Conservation (phyloP, 2,888 invertebrate genomes). For the Tinea semifulvella region DNA sequence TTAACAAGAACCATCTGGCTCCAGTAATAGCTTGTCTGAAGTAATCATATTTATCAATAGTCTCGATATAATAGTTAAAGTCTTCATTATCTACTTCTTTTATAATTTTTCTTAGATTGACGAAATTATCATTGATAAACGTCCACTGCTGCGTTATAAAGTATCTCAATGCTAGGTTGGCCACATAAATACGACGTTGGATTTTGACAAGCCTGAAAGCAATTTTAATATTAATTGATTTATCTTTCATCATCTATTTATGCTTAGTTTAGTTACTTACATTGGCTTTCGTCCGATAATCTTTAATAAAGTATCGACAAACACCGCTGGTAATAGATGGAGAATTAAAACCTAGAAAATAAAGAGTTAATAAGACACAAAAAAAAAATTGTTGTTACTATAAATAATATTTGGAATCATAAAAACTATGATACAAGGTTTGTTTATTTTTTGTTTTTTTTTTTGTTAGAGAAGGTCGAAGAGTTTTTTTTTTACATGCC, state of each 20-base stretch:
- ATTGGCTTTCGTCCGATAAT: conserved; percentile 74
- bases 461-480: too few species aligned
- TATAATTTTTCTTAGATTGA: conserved; percentile 43
- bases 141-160: conserved; percentile 77
- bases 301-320: conserved; percentile 74
- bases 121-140: conserved; percentile 66
- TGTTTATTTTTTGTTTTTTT: too few species aligned
- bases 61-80: conserved; percentile 61
- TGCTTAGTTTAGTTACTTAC: conserved; percentile 54
- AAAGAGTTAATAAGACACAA: background rate
- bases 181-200: conserved; percentile 74
- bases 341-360: conserved; percentile 67
- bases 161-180: conserved; percentile 70
- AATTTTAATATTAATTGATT: background rate
- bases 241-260: background rate
- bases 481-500: too few species aligned
- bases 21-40: background rate
- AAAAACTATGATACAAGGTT: too few species aligned
- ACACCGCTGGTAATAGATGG: conserved; percentile 82
- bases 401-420: too few species aligned
- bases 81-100: conserved; percentile 40
- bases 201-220: conserved; percentile 70
- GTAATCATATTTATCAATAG: conserved; percentile 17
- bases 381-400: too few species aligned
- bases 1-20: conserved; percentile 1